Evolutionary conservation across 1,140 invertebrate genomes (phyloP), one percentile per base, ranked within the genome.

Genomic region (Drosophila ogumai): DNA sequence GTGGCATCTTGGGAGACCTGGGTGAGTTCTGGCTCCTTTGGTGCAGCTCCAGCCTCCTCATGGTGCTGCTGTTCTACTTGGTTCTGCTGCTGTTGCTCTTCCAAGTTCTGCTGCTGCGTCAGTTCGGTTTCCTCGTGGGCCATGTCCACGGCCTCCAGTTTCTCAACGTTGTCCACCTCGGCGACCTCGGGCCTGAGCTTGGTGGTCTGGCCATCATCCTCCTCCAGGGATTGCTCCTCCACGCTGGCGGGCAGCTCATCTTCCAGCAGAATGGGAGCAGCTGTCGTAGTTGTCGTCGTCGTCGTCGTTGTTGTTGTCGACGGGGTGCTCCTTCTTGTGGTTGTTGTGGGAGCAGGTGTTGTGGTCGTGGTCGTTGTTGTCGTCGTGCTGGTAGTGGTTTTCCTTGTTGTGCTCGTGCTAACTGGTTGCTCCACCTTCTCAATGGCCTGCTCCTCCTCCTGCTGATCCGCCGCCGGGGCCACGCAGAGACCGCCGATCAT

Each of bases 401-500:
- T 59, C 2, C 66, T 76, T 5, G 69, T 87, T 47, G 56, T 73
- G 17, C 67, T 79, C 3, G 93, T 93, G 85, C 93, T 93, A 50
- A 63, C 64, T 54, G 82, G 77, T 52, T 77, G 75, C n/a, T 93
- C 86, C 65, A 86, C 90, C 46, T 93, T 72, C 63, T 93, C 88
- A 44, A 91, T 82, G 17, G 91, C 85, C 40, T 86, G 71, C 13
- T 64, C 46, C 54, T 32, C 52, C 19, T 54, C 41, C 49, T 66
- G 75, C 49, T 72, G 78, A 59, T 84, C 79, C 5, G 66, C 31
- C 10, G 63, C 77, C 3, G 66, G 82, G 10, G 84, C 81, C 17
- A 95, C 91, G 84, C 95, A 96, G 40, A 94, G 94, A 77, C 95
- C 95, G 44, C 94, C 95, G 41, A 94, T 93, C 92, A 95, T 95